phyloP scores from a whole-genome alignment of 2,113 vertebrate species.

The Lamprologus sp. region DNA sequence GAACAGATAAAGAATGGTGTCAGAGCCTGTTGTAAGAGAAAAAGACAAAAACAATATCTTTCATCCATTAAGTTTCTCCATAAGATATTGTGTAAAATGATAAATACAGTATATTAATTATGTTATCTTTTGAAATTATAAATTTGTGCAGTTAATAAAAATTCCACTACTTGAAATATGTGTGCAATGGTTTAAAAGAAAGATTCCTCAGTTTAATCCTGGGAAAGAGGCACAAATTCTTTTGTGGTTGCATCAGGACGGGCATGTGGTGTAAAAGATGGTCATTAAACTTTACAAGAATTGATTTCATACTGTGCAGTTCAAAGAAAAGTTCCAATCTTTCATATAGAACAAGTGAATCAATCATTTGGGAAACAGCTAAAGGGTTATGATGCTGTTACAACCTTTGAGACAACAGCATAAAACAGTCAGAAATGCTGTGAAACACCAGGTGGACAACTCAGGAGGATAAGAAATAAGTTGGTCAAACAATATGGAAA shows the following conservation, averaged over 20 bases:
- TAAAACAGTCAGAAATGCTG: not conserved
- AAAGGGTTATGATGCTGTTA: not conserved
- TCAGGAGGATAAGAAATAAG: not conserved
- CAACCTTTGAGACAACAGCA: not conserved
- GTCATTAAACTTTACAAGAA: not conserved
- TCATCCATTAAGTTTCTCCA: not conserved
- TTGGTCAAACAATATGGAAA: not conserved
- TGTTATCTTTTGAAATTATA: not conserved
- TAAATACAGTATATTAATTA: not conserved
- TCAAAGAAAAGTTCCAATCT: not conserved
- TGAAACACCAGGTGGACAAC: not conserved
- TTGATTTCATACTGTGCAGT: not conserved
- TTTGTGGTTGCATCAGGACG: not conserved
- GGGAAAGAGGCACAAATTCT: not conserved
- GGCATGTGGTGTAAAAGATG: not conserved
- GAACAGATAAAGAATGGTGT: slow-evolving; percentile 92
- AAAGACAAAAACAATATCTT: not conserved
- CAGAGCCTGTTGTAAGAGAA: slow-evolving; percentile 69
- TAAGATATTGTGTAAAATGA: not conserved
- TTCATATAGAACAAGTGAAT: not conserved
- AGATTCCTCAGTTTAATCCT: not conserved
- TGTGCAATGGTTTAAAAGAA: not conserved
- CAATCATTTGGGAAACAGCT: not conserved
- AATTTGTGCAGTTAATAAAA: not conserved
- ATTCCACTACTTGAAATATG: not conserved